Conservation (phyloP, 2,888 invertebrate genomes). For the Drosophila gaucha region DNA sequence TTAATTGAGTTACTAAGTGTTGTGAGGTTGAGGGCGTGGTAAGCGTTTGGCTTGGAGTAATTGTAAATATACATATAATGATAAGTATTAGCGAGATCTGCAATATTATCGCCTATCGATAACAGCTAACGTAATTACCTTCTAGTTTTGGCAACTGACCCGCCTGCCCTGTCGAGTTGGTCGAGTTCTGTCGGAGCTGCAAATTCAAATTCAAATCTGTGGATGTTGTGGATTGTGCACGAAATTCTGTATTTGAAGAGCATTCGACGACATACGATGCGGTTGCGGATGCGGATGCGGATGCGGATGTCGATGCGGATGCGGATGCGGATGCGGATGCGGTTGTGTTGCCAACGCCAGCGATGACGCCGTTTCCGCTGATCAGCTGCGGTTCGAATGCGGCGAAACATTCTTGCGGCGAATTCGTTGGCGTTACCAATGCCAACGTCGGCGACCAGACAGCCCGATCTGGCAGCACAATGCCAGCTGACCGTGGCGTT, state of each 20-base stretch:
- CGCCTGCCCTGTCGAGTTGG: constrained; percentile 41
- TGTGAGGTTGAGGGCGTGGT: constrained; percentile 2
- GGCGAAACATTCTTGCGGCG: constrained; percentile 69
- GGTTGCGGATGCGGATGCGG: constrained; percentile 32
- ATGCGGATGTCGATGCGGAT: constrained; percentile 28
- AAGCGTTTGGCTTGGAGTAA: constrained; percentile 2
- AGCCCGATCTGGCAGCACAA: constrained; percentile 30
- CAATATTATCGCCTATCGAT: background rate
- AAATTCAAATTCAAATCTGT: constrained; percentile 81
- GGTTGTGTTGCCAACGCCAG: constrained; percentile 71
- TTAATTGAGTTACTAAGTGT: constrained; percentile 2
- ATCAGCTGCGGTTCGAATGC: constrained; percentile 48
- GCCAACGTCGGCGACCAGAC: constrained; percentile 72
- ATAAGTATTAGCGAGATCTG: background rate
- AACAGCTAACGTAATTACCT: constrained; percentile 66
- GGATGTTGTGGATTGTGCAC: constrained; percentile 70
- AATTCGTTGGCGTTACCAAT: constrained; percentile 77
- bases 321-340: constrained; percentile 28
- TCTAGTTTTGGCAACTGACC: constrained; percentile 59
- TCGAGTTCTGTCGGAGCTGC: constrained; percentile 72
- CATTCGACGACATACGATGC: constrained; percentile 71
- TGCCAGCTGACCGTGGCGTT: constrained; percentile 2
- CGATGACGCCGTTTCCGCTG: constrained; percentile 52
- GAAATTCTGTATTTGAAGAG: constrained; percentile 69
- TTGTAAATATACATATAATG: background rate